Conservation (phyloP, 2,888 invertebrate genomes). For the Pseudococcus viburni region DNA sequence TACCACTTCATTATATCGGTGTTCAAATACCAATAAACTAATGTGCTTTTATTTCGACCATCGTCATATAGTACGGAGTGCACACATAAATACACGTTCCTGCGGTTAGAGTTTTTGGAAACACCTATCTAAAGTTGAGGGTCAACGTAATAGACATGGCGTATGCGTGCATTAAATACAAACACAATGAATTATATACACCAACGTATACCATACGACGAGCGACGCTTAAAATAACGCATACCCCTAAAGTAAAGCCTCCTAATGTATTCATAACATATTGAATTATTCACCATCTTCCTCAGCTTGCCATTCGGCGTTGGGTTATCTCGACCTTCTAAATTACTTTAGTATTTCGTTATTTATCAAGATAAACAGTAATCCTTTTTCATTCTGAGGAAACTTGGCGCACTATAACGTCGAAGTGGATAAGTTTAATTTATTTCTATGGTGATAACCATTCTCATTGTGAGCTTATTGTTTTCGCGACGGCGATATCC, state of each 20-base stretch:
- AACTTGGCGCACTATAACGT: background rate
- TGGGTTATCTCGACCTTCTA: conserved; percentile 36
- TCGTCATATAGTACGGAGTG: background rate
- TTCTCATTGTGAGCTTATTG: conserved; percentile 2
- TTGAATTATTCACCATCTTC: conserved; percentile 45
- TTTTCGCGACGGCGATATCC: background rate
- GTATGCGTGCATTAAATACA: conserved; percentile 19
- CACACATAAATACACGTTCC: background rate
- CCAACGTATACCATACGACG: background rate
- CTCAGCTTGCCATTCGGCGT: conserved; percentile 1
- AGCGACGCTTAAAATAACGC: background rate
- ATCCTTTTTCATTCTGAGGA: conserved; percentile 22
- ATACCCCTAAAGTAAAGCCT: conserved; percentile 7
- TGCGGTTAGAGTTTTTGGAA: background rate
- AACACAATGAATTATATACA: conserved; percentile 19
- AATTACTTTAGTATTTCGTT: conserved; percentile 21
- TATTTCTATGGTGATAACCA: background rate
- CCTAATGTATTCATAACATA: conserved; percentile 45
- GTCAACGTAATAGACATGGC: background rate
- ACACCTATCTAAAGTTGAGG: background rate
- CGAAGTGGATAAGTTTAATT: conserved; percentile 42
- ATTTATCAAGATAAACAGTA: conserved; percentile 45
- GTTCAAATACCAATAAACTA: background rate
- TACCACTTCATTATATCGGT: background rate
- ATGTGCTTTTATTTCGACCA: background rate